These are phyloP conservation scores for Sebastes itinus DNA, from an alignment of 2,797 vertebrate species.

Conservation along the genomic window DNA sequence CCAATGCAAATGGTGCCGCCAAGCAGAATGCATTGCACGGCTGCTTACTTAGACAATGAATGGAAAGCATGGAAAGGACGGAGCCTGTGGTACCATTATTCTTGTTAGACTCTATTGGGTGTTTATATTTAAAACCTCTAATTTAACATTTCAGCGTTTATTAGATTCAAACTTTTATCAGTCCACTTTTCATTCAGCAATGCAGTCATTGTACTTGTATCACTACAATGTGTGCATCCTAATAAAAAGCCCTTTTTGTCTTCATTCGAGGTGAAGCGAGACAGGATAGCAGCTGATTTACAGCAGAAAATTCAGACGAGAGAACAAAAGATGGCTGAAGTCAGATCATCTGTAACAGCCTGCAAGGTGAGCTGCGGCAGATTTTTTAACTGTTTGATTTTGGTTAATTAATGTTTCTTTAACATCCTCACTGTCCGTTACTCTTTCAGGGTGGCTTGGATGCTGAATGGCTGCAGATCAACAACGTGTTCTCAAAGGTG, in stretches of 20 bases:
- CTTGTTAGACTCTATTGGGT: background rate
- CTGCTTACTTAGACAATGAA: too few relatives aligned
- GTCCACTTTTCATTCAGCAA: background rate
- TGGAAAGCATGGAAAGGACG: too few relatives aligned
- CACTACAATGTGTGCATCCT: background rate
- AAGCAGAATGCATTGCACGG: too few relatives aligned
- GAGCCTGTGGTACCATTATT: background rate
- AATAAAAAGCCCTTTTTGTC: background rate
- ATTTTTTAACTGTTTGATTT: background rate
- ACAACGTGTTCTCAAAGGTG: constrained; percentile 44
- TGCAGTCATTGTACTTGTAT: background rate
- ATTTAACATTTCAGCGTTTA: background rate
- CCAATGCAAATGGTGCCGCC: too few relatives aligned
- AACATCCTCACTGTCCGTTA: fast-evolving
- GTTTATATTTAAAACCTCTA: background rate
- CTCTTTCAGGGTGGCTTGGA: constrained; percentile 45
- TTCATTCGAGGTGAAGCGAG: constrained; percentile 19
- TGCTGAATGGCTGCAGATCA: constrained; percentile 51
- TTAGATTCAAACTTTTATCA: background rate
- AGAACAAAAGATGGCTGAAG: constrained; percentile 40
- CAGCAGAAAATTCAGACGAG: constrained; percentile 26
- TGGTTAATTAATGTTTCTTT: background rate
- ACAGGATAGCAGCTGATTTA: constrained; percentile 35
- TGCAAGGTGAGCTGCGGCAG: constrained; percentile 35
- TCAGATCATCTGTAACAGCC: constrained; percentile 20